Evolutionary conservation across 2,888 invertebrate genomes (phyloP).

Genomic region (Abrostola tripartita): DNA sequence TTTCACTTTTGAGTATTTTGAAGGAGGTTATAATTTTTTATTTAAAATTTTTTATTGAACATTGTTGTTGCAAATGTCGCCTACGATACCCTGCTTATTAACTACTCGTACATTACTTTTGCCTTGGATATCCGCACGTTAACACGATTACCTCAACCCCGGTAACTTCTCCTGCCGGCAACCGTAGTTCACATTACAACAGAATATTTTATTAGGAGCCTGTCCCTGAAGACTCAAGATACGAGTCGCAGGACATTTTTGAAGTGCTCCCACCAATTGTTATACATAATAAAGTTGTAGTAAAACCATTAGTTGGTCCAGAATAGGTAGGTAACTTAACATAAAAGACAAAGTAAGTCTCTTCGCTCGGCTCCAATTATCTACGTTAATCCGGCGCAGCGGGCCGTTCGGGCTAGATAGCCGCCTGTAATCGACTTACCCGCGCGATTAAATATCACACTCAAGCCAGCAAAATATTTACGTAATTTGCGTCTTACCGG

Average conservation of each 20-base stretch:
- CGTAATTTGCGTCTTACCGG: constrained; percentile 65
- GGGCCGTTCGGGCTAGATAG: constrained; percentile 68
- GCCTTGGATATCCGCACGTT: neutral
- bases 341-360: constrained; percentile 56
- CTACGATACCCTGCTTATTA: too few relatives aligned
- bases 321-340: constrained; percentile 41
- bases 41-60: too few relatives aligned
- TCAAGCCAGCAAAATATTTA: constrained; percentile 77
- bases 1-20: too few relatives aligned
- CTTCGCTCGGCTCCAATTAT: constrained; percentile 70
- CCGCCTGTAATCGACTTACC: constrained; percentile 77
- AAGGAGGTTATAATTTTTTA: too few relatives aligned
- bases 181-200: constrained; percentile 9
- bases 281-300: constrained; percentile 48
- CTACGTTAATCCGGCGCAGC: constrained; percentile 72
- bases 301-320: constrained; percentile 52
- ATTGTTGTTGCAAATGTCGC: too few relatives aligned
- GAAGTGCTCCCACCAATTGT: constrained; percentile 36
- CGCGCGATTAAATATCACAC: constrained; percentile 78
- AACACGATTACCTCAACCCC: neutral
- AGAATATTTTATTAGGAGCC: constrained; percentile 12
- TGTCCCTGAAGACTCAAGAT: constrained; percentile 24
- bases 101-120: too few relatives aligned
- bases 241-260: constrained; percentile 29
- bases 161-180: neutral